phyloP scores from a whole-genome alignment of 2,888 invertebrate species.

The Pristionchus maxplancki region DNA sequence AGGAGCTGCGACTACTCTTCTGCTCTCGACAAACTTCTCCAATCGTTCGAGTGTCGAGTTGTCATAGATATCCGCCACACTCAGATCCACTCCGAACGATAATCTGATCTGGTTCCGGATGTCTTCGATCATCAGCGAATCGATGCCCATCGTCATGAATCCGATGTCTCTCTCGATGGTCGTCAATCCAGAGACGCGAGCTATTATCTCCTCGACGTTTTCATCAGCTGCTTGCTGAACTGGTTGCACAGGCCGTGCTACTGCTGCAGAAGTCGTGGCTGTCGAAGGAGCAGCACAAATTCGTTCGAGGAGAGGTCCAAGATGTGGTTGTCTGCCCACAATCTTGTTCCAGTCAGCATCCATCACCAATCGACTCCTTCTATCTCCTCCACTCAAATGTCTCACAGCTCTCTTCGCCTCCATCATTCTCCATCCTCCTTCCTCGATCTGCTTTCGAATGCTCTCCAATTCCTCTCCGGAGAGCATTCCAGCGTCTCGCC shows the following conservation, averaged over 20 bases:
- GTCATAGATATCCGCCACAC: slow-evolving; percentile 76
- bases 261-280: not conserved
- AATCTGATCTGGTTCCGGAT: slow-evolving; percentile 58
- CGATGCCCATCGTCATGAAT: slow-evolving; percentile 73
- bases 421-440: slow-evolving; percentile 67
- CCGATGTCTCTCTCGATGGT: slow-evolving; percentile 60
- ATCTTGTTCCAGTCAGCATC: slow-evolving; percentile 64
- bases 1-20: not conserved
- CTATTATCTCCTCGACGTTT: slow-evolving; percentile 58
- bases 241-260: not conserved
- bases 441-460: slow-evolving; percentile 63
- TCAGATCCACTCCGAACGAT: slow-evolving; percentile 56
- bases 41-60: slow-evolving; percentile 61
- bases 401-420: slow-evolving; percentile 55
- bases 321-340: slow-evolving; percentile 58
- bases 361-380: slow-evolving; percentile 58
- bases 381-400: slow-evolving; percentile 30
- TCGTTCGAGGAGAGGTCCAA: slow-evolving; percentile 58
- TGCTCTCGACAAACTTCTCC: slow-evolving; percentile 50
- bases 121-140: slow-evolving; percentile 73
- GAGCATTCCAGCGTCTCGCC: slow-evolving; percentile 72
- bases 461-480: slow-evolving; percentile 53
- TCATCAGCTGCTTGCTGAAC: not conserved
- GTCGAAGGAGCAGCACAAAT: not conserved
- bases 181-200: slow-evolving; percentile 61